phyloP scores from a whole-genome alignment of 2,797 vertebrate genomes.

The Notolabrus celidotus region DNA sequence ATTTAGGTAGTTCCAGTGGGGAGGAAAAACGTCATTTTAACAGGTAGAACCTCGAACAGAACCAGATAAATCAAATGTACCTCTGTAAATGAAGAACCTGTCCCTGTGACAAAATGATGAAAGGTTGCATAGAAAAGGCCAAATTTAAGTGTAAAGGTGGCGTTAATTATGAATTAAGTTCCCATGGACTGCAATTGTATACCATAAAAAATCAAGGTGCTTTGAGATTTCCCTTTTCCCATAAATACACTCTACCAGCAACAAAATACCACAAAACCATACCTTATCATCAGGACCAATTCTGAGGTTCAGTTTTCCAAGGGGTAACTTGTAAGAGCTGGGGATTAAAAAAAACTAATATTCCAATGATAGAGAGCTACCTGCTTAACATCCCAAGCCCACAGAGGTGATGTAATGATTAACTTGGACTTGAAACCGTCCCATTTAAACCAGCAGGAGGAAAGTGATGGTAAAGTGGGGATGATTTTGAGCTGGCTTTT shows the following conservation, averaged over 20 bases:
- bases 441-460: slow-evolving; percentile 16
- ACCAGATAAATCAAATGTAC: too few relatives aligned
- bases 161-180: not conserved
- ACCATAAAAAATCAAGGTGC: not conserved
- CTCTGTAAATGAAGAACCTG: too few relatives aligned
- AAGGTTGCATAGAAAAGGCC: too few relatives aligned
- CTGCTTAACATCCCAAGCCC: not conserved
- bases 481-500: not conserved
- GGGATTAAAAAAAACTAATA: slow-evolving; percentile 3
- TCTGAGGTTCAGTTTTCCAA: not conserved
- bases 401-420: not conserved
- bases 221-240: not conserved
- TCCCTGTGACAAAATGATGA: too few relatives aligned
- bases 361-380: not conserved
- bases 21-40: too few relatives aligned
- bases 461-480: not conserved
- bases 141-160: too few relatives aligned
- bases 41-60: too few relatives aligned
- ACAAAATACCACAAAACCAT: not conserved
- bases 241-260: too few relatives aligned
- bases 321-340: not conserved
- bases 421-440: not conserved
- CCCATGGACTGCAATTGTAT: not conserved
- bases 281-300: not conserved
- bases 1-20: too few relatives aligned